These are phyloP conservation scores for Hapalemur alaotrensis DNA, from an alignment of 2,797 vertebrate species.

Conservation along the genomic window DNA sequence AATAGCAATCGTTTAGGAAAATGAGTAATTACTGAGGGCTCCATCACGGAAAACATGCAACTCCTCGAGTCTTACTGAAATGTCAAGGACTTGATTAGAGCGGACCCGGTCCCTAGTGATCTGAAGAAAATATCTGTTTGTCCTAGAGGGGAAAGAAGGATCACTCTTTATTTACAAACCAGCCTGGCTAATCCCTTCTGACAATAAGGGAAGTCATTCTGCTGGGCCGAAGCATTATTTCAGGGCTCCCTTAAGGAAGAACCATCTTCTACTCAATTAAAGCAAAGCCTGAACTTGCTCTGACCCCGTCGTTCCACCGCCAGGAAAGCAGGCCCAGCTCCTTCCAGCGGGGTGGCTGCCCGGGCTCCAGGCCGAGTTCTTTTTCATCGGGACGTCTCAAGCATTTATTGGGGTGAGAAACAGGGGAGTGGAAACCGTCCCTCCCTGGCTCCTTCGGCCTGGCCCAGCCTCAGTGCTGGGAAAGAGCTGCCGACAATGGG, in stretches of 20 bases:
- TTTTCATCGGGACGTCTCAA: not conserved
- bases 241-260: conserved; percentile 82
- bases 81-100: conserved; percentile 80
- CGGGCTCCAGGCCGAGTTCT: conserved; percentile 38
- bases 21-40: conserved; percentile 77
- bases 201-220: conserved; percentile 82
- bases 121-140: conserved; percentile 77
- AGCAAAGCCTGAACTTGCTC: conserved; percentile 83
- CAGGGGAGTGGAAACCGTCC: not conserved
- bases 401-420: conserved; percentile 18
- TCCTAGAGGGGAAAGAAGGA: conserved; percentile 76
- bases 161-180: conserved; percentile 81
- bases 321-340: conserved; percentile 69
- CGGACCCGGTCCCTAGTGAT: conserved; percentile 71
- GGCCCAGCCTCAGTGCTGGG: not conserved
- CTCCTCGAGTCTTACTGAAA: conserved; percentile 79
- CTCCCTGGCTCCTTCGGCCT: not conserved
- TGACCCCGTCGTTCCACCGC: conserved; percentile 72
- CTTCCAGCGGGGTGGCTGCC: conserved; percentile 71
- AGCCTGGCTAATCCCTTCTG: conserved; percentile 81
- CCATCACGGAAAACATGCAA: conserved; percentile 79
- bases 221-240: conserved; percentile 71
- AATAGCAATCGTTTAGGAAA: conserved; percentile 79
- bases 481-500: not conserved
- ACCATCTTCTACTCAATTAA: conserved; percentile 84